Evolutionary conservation across 2,888 invertebrate genomes (phyloP), one percentile per base, ranked within the genome.

Genomic region (Nipponacmea schrenckii): DNA sequence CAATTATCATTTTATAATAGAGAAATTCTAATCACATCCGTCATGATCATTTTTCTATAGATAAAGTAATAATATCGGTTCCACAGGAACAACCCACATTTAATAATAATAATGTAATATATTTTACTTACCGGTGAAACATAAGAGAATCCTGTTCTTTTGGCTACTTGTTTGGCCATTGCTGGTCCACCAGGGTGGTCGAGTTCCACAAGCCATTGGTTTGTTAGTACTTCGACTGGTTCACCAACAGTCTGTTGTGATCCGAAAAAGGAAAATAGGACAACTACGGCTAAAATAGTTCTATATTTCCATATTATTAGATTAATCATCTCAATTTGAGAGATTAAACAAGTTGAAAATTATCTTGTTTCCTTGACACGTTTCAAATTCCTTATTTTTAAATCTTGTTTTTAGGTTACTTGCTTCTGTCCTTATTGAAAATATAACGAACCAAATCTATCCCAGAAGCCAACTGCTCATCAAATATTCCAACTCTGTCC

Each of bases 151-250:
- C 98, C 98, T 89, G 96, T 95, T 86, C 94, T 92, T 79, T 92
- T 91, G 75, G 98, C 98, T 78, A 98, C 92, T 80, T 91, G 90
- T 87, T 93, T 93, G 68, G 96, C 98, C 85, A 94, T 91, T 26
- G 93, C 91, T 81, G 92, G 93, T 73, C 93, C 93, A 74, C 94
- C 93, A 14, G 73, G 72, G 81, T 94, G 92, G 87, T 93, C 93
- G 90, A 97, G 94, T 83, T 94, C 93, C 84, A 98, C 97, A 89
- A 96, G 92, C 92, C 98, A 98, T 71, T 95, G 94, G 90, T 97
- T 98, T 89, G 97, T 98, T 91, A 96, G 96, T 84, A 98, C 93
- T 88, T 95, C 86, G 20, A 70, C 24, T 24, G 56, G 24, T 56
- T 56, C 64, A 12, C 26, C 62, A 15, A 64, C 64, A 14, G 64